Evolutionary conservation across 2,113 vertebrate species (phyloP), one percentile per base, ranked within the genome.

Genomic region (Aptenodytes patagonicus): DNA sequence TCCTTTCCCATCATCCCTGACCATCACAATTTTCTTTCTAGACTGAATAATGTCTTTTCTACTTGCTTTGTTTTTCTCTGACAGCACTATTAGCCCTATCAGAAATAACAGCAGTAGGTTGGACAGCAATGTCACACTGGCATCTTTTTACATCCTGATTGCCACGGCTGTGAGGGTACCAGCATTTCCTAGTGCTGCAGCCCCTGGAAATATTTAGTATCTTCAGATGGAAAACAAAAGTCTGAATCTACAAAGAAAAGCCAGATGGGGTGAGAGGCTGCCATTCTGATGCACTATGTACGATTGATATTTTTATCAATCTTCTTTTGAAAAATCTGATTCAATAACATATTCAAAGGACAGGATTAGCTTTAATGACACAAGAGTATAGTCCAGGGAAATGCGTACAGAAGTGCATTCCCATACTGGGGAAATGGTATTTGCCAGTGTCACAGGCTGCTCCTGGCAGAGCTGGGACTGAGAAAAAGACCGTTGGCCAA

Each of bases 101-200:
- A 87, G 58, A 76, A 69, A 49, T 62, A 60, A 65, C 44, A 72
- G 66, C 57, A 76, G 40, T 15, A 76, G 82, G 58, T 34, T 21
- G 72, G 91, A 91, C 34, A 75, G 34, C 61, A 87, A 6, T 58
- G 55, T 75, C 8, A 1, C 28, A 25, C 31, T 10, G 21, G 34
- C 15, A 49, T 40, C 34, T 65, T 76, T 42, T 61, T 44, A 68
- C 19, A 69, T 36, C 60, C 51, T 32, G 55, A 42, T 19, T 0
- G 0, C 55, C 57, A 34, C 0, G 0, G 26, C 5, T n/a, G 4
- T 21, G 47, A 66, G 44, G 47, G n/a, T 13, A 60, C 9, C 40
- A 88, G 52, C 22, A 29, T 16, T 71, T 60, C n/a, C 57, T 22
- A 6, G 10, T 40, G 4, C 89, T 57, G 15, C 73, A 88, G 28